Evolutionary conservation across 2,888 invertebrate species (phyloP), one percentile per base, ranked within the genome.

Genomic region (Papilio protenor): DNA sequence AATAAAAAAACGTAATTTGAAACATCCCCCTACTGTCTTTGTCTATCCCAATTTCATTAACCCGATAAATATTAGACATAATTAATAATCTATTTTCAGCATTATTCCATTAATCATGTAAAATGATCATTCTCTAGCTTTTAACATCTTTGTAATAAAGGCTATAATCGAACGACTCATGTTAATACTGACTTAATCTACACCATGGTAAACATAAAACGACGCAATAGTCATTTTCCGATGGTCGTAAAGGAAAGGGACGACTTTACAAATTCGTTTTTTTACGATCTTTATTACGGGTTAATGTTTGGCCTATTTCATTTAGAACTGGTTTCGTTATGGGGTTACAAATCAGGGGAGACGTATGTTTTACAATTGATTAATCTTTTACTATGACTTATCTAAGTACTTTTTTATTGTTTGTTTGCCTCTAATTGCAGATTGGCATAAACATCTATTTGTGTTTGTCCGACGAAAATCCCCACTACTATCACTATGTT

Each of bases 241-340:
- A 77, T 77, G 66, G 66, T 77, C 77, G 66, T 77, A 73, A 77
- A 73, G 66, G 73, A 66, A 66, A 72, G 73, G 73, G 66, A 73
- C 77, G 64, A 55, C 73, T 66, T 18, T 66, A 73, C 64, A 73
- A 77, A 73, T 77, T 73, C 73, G 73, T 66, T 73, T 64, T 73
- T 77, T 77, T 73, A 73, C 55, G 77, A 66, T 57, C 73, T 66
- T 66, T 77, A 77, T 73, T 73, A 73, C 73, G 73, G 52, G 73
- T 64, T 77, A 73, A 73, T 77, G 77, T 77, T 66, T 73, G 77
- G 57, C 55, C 77, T 73, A 77, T 77, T 77, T 73, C 40, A 71
- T 76, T 76, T 59, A 23, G 59, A 49, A 52, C 45, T 52, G 61
- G 14, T 52, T 23, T 61, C 61, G 52, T 76, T 64, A 75, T 64